phyloP scores from a whole-genome alignment of 2,888 invertebrate species.

The Leucophora obtusa region DNA sequence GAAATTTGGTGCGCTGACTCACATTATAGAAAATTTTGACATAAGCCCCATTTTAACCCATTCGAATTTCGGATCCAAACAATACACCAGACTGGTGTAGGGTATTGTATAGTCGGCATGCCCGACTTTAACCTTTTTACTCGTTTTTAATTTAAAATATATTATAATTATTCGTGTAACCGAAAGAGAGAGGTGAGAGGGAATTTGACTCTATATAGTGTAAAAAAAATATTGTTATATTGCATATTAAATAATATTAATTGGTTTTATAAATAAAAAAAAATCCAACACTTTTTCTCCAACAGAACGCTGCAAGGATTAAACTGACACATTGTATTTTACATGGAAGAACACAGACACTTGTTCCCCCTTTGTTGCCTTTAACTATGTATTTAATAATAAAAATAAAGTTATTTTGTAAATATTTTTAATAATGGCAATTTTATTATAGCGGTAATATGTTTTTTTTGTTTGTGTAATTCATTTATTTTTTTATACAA shows the following conservation, averaged over 20 bases:
- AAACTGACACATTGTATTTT: neutral
- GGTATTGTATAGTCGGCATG: no score
- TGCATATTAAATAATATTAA: constrained; percentile 56
- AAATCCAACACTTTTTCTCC: neutral
- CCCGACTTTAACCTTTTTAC: no score
- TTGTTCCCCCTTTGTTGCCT: neutral
- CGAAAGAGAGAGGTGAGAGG: no score
- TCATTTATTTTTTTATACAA: neutral
- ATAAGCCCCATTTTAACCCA: no score
- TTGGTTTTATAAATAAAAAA: constrained; percentile 42
- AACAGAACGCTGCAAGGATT: neutral
- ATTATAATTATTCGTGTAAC: no score
- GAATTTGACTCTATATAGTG: no score
- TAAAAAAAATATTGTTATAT: no score
- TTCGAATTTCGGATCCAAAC: no score
- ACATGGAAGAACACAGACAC: neutral
- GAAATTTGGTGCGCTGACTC: no score
- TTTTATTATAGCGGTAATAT: constrained; percentile 26
- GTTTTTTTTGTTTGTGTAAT: constrained; percentile 4
- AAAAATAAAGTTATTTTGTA: constrained; percentile 39
- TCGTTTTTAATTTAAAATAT: no score
- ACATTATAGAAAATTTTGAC: no score
- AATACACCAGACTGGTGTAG: no score
- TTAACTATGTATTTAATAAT: neutral
- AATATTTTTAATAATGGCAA: constrained; percentile 23